Evolutionary conservation across 2,888 invertebrate genomes (phyloP).

Genomic region (Zaprionus bogoriensis): DNA sequence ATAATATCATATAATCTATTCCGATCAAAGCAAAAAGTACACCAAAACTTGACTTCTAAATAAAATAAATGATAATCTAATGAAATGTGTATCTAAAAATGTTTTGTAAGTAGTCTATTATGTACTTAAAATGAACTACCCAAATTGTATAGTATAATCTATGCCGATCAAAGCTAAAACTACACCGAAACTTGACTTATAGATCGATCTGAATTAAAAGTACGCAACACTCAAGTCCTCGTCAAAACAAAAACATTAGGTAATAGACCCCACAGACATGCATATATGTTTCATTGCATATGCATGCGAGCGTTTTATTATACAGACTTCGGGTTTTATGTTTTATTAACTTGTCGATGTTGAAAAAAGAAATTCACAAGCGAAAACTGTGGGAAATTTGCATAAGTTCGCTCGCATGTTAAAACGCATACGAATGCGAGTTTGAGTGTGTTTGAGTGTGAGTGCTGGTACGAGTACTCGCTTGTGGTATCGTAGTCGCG

Average conservation of each 20-base stretch:
- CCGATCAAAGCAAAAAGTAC: too few relatives aligned
- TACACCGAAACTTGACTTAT: too few relatives aligned
- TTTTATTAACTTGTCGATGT: slow-evolving; percentile 34
- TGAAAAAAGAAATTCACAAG: slow-evolving; percentile 17
- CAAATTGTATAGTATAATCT: too few relatives aligned
- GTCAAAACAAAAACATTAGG: too few relatives aligned
- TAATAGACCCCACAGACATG: background rate
- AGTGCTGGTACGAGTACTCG: background rate
- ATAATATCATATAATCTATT: too few relatives aligned
- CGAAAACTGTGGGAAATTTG: slow-evolving; percentile 48
- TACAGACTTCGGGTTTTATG: slow-evolving; percentile 13
- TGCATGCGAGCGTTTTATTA: slow-evolving; percentile 7
- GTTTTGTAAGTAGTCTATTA: too few relatives aligned
- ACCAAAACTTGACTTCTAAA: too few relatives aligned
- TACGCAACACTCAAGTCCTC: background rate
- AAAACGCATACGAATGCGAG: slow-evolving; percentile 4
- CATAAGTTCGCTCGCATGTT: slow-evolving; percentile 44
- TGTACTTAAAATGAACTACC: too few relatives aligned
- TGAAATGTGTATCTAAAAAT: too few relatives aligned
- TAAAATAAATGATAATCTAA: too few relatives aligned
- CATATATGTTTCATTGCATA: slow-evolving; percentile 2
- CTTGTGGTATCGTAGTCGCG: slow-evolving; percentile 11
- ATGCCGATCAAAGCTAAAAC: too few relatives aligned
- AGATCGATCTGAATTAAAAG: background rate
- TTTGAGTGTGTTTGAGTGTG: slow-evolving; percentile 7